A percentile compares a stretch with the other conserved stretches of the same genome.
Evolutionary conservation across 2,888 invertebrate species (phyloP).

Genomic region (Sceliomorpha sp.): DNA sequence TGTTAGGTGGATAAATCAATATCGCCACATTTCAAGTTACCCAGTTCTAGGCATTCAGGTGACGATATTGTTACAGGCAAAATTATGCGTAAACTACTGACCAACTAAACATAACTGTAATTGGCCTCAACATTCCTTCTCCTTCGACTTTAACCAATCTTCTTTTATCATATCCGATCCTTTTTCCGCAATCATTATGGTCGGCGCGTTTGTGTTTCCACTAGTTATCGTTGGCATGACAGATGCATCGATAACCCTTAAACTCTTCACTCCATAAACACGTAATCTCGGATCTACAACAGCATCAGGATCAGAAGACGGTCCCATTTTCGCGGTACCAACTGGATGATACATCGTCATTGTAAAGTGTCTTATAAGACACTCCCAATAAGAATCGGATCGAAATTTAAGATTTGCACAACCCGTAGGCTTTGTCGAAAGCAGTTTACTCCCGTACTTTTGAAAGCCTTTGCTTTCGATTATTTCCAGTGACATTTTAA

Average conservation of each 20-base stretch:
- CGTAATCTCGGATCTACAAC: constrained; percentile 85
- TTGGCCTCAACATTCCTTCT: too few species aligned
- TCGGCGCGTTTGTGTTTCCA: constrained; percentile 82
- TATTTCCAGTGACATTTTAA: constrained; percentile 83
- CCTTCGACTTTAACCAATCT: constrained; percentile 37
- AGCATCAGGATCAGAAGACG: constrained; percentile 83
- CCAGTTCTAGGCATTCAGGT: too few species aligned
- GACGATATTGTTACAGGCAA: too few species aligned
- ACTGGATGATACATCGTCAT: constrained; percentile 86
- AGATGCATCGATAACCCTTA: constrained; percentile 86
- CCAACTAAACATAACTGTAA: too few species aligned
- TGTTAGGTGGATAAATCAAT: too few species aligned
- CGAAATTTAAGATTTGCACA: constrained; percentile 83
- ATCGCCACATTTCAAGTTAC: too few species aligned
- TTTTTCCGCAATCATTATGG: constrained; percentile 83
- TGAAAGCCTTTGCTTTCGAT: constrained; percentile 84
- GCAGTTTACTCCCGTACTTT: constrained; percentile 82
- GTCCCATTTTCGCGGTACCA: constrained; percentile 88
- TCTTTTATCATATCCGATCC: constrained; percentile 69
- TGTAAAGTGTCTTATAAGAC: constrained; percentile 84
- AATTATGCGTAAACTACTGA: too few species aligned
- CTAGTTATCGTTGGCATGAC: constrained; percentile 85
- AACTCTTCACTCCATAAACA: constrained; percentile 84
- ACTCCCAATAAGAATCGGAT: constrained; percentile 85
- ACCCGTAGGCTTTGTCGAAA: constrained; percentile 83